Base-by-base conservation (phyloP, 2,113 vertebrate species). In the Festucalex cinctus region DNA sequence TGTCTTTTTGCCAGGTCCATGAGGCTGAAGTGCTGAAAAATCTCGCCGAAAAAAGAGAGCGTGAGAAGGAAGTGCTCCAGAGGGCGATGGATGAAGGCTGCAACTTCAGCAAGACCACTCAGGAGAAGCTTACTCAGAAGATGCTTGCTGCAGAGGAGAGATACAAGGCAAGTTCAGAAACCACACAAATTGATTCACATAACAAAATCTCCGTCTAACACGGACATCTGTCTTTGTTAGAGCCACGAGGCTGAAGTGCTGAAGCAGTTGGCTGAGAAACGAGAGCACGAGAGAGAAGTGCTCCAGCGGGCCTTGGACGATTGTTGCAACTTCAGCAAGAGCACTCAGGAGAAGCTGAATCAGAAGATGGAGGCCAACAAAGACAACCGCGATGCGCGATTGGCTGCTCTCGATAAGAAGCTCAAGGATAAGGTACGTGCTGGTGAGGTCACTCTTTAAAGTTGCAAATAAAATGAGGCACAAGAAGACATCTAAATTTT, bases 271-370 rank as follows among this genome's bases (percentile, higher is more conserved):
- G 96, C 97, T 3, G 97, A 97, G 85, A 98, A 98, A 80, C 84
- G 96, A 2, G 96, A 98, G 89, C 97, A 98, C 1, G 95, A 96
- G 75, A 97, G 96, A 73, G 96, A 95, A 63, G 97, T 99, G 90
- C 93, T 94, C 14, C 95, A 97, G 85, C 98, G 98, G 85, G 96
- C 95, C 0, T 91, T 94, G 74, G 96, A 98, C 66, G 97, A 98
- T 71, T 98, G 96, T 85, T 94, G 96, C 88, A 98, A 98, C 88
- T 99, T 98, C 89, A 98, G 95, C 79, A 98, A 97, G 86, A 96
- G 97, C 94, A 94, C 97, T 10, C 96, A 98, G 78, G 97, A 99
- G 89, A 99, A 98, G 65, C 89, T 98, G 78, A 94, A 92, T 85
- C 93, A 94, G 83, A 98, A 98, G 89, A 98, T 98, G 95, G 95